Percentiles rank a stretch among this genome's conserved stretches.
Evolutionary conservation across 1,140 invertebrate species (phyloP).

Genomic region (Hetaerina americana): DNA sequence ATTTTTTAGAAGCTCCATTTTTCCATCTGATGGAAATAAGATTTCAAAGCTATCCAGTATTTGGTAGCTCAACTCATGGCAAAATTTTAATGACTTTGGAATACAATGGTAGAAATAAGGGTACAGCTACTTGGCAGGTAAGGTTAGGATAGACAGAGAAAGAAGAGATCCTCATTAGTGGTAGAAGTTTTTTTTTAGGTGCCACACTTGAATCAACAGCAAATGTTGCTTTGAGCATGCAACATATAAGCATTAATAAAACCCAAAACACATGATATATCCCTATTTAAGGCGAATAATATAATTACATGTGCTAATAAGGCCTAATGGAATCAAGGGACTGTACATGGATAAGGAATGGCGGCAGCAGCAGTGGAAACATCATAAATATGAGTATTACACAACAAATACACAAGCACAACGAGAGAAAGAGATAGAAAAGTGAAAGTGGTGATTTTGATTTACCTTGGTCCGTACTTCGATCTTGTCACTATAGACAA

Average conservation of each 20-base stretch:
- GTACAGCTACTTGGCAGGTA: too few species aligned
- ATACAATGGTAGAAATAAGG: too few species aligned
- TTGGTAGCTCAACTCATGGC: too few species aligned
- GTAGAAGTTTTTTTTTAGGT: neutral
- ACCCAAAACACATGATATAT: too few species aligned
- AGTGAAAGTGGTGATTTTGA: neutral
- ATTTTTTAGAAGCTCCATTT: too few species aligned
- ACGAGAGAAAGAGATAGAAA: too few species aligned
- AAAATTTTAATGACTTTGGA: too few species aligned
- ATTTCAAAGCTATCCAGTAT: too few species aligned
- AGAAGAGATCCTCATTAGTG: neutral
- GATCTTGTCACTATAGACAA: constrained; percentile 42
- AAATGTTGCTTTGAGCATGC: neutral
- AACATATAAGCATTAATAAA: neutral
- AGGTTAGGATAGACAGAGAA: neutral
- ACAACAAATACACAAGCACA: neutral
- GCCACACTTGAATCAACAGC: neutral
- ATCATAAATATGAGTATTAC: neutral
- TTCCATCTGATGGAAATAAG: too few species aligned
- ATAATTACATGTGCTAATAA: too few species aligned
- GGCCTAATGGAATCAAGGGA: too few species aligned
- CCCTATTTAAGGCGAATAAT: too few species aligned
- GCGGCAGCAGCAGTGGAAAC: neutral
- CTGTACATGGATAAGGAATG: neutral
- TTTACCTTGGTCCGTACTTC: constrained; percentile 40